Conservation (phyloP, 2,113 vertebrate species). For the Ameiurus melas region DNA sequence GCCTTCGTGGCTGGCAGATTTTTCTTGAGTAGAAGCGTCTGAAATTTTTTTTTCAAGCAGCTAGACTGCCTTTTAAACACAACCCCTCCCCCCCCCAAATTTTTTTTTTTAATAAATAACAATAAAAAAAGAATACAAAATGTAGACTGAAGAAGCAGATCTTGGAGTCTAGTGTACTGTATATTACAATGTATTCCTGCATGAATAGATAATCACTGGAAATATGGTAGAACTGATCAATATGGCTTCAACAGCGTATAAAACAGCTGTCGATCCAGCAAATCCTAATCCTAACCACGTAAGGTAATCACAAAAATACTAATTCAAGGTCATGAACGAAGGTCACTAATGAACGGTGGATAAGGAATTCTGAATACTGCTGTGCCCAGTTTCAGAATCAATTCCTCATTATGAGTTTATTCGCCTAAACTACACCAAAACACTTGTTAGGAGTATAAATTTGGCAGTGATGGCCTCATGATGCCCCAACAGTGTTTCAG, state of each 20-base stretch:
- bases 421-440: not conserved
- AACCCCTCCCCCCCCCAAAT: not conserved
- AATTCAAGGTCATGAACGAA: not conserved
- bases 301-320: not conserved
- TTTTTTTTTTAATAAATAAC: no score
- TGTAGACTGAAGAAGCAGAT: not conserved
- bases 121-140: not conserved
- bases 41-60: not conserved
- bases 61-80: not conserved
- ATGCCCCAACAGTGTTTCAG: constrained; percentile 32
- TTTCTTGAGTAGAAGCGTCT: not conserved
- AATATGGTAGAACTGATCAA: not conserved
- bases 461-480: constrained; percentile 30
- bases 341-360: not conserved
- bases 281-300: not conserved
- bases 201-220: not conserved
- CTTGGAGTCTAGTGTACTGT: not conserved
- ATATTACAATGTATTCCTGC: not conserved
- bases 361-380: not conserved
- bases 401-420: not conserved
- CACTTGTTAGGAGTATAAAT: constrained; percentile 20
- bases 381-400: not conserved
- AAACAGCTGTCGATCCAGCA: not conserved
- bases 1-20: not conserved
- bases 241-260: not conserved